A percentile compares a stretch with the other conserved stretches of the same genome.
Conservation (phyloP, 2,888 invertebrate genomes). For the Epiblema foenella region DNA sequence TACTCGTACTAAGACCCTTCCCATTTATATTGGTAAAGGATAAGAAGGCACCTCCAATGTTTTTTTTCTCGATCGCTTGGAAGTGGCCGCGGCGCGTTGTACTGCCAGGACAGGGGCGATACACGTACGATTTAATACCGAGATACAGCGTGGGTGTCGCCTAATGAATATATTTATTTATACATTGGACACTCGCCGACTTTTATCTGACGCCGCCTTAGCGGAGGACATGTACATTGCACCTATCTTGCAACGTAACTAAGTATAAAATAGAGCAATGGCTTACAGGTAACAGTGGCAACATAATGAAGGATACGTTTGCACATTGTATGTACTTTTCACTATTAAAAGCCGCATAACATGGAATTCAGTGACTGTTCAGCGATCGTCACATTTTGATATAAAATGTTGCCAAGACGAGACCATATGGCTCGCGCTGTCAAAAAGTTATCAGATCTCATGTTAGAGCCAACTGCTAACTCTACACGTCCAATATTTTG, state of each 20-base stretch:
- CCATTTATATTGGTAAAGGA: constrained; percentile 27
- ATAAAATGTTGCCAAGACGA: no score
- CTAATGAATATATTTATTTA: constrained; percentile 85
- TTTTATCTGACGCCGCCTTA: constrained; percentile 73
- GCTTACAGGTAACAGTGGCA: not conserved
- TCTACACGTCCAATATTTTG: no score
- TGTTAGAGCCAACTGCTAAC: no score
- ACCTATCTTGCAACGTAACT: constrained; percentile 49
- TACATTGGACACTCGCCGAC: constrained; percentile 66
- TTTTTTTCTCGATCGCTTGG: constrained; percentile 62
- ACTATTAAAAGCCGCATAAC: no score
- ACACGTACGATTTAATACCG: constrained; percentile 79
- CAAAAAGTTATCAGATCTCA: no score
- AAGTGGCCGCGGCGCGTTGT: constrained; percentile 53
- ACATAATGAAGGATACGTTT: not conserved
- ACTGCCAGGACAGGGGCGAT: constrained; percentile 74
- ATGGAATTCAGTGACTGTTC: no score
- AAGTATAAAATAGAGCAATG: constrained; percentile 5
- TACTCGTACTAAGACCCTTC: constrained; percentile 11
- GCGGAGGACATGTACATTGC: constrained; percentile 61
- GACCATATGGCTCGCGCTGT: no score
- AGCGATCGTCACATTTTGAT: no score
- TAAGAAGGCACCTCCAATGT: constrained; percentile 49
- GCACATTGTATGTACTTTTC: not conserved
- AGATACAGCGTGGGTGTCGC: constrained; percentile 82